Base-by-base conservation (phyloP, 2,888 invertebrate genomes). In the Dynastes grantii region DNA sequence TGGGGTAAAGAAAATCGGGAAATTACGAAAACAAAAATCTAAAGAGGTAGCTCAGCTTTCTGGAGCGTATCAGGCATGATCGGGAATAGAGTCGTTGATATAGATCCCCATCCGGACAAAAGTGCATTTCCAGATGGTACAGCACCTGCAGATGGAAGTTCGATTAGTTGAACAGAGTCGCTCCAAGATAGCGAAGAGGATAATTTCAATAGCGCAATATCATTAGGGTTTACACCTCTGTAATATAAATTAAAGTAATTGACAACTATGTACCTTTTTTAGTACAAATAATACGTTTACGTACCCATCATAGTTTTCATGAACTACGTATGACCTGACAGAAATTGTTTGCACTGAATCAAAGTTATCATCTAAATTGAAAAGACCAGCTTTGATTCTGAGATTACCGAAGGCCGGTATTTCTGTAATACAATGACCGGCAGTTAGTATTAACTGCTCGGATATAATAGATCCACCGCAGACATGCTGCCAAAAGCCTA, bases 381-480 rank as follows among this genome's bases (percentile, higher is more conserved):
- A 71, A 32, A 85, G 78, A 37, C 86, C 86, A 70, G 83, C 85
- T n/a, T 83, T 80, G 6, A 85, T 51, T 49, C 65, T 68, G 49
- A 65, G 78, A 29, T 71, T 53, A 27, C 78, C 80, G 9, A 73
- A 3, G n/a, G 32, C 40, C 5, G 77, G 71, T 32, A 51, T 49
- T 75, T 77, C 79, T 9, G 79, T 79, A 22, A 90, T 81, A 79
- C 91, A 91, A 84, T 90, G 90, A 1, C 90, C 90, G 9, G 91
- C 90, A 0, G 90, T 90, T 27, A 90, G 80, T 4, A 90, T 83
- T 75, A 85, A 85, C 13, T 81, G 81, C 0, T 76, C 55, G 77
- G 84, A 89, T 55, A 90, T 85, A 71, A 90, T 89, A 2, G 90
- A 89, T 0, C 90, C 90, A 9, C 90, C 91, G 80, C 91, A 91